Percentiles rank a stretch among this genome's conserved stretches.
phyloP scores from a whole-genome alignment of 2,888 invertebrate species.

The Lasiommata megera region DNA sequence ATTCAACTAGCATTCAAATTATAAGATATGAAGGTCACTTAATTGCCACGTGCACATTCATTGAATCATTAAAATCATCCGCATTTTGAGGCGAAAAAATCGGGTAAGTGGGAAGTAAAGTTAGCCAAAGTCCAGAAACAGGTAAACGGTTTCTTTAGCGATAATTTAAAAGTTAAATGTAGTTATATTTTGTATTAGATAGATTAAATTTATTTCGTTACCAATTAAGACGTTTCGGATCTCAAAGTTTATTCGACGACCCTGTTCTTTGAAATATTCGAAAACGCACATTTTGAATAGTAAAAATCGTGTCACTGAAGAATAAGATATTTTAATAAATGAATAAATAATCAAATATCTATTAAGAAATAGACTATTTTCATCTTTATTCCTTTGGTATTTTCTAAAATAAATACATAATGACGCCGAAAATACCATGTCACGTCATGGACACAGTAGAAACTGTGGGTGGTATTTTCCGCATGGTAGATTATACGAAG shows the following conservation, averaged over 20 bases:
- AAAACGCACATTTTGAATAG: slow-evolving; percentile 26
- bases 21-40: neutral
- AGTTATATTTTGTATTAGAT: slow-evolving; percentile 58
- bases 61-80: slow-evolving; percentile 3
- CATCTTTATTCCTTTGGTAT: neutral
- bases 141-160: slow-evolving; percentile 46
- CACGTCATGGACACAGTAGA: neutral
- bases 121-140: slow-evolving; percentile 54
- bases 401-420: slow-evolving; percentile 2
- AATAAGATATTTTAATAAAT: slow-evolving; percentile 15
- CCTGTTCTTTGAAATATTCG: slow-evolving; percentile 9
- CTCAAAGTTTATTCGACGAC: slow-evolving; percentile 1
- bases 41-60: neutral
- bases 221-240: slow-evolving; percentile 14
- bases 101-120: slow-evolving; percentile 39
- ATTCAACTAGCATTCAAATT: neutral
- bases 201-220: slow-evolving; percentile 46
- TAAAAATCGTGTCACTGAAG: slow-evolving; percentile 22
- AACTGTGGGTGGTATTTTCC: neutral
- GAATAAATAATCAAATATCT: neutral
- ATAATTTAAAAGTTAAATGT: slow-evolving; percentile 45
- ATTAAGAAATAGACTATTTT: neutral
- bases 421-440: neutral
- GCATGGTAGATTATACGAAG: neutral
- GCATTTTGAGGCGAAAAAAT: slow-evolving; percentile 2